Conservation (phyloP, 2,113 vertebrate species). For the Crotalus helleri region DNA sequence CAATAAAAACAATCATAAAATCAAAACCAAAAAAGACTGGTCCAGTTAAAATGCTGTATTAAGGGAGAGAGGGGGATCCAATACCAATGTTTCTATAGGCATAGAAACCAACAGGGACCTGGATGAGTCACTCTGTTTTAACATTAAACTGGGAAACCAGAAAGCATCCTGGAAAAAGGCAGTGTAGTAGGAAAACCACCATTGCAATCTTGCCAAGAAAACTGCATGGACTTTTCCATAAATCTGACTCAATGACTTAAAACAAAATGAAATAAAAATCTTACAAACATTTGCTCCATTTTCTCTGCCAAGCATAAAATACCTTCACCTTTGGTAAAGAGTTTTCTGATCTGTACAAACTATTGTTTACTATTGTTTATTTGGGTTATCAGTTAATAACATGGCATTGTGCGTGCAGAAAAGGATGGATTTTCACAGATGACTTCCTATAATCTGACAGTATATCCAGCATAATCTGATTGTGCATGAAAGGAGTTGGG, state of each 20-base stretch:
- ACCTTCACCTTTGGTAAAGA: background rate
- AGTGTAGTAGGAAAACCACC: background rate
- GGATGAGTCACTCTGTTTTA: background rate
- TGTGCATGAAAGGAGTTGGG: background rate
- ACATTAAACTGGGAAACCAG: background rate
- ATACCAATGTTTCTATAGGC: background rate
- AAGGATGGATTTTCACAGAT: background rate
- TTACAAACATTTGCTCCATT: background rate
- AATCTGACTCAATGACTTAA: background rate
- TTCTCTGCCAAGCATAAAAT: background rate
- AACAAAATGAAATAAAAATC: background rate
- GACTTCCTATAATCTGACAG: background rate
- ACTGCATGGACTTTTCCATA: background rate
- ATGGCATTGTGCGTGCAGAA: background rate
- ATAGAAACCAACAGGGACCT: background rate
- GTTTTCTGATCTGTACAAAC: background rate
- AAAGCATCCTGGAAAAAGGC: background rate
- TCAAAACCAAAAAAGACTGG: background rate
- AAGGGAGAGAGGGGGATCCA: background rate
- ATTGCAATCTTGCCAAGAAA: background rate
- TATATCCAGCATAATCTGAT: background rate
- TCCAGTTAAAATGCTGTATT: background rate
- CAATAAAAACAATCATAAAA: too few relatives aligned
- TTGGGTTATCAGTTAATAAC: background rate
- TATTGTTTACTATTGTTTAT: background rate